Evolutionary conservation across 2,113 vertebrate genomes (phyloP).

Genomic region (Phyllopteryx taeniolatus): DNA sequence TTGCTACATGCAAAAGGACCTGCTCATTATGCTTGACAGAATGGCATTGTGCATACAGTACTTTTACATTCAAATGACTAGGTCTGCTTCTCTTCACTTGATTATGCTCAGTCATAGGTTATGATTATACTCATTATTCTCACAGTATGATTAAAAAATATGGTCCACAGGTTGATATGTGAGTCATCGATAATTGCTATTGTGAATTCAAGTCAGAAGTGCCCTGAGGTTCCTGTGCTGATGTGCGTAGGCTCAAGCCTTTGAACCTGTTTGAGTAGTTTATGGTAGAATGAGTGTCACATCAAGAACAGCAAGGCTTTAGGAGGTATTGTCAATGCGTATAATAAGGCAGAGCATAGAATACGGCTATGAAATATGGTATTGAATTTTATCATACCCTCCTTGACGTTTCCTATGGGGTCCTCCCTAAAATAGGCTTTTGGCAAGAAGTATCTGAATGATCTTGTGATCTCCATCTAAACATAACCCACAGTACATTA

Average conservation of each 20-base stretch:
- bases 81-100: background rate
- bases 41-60: background rate
- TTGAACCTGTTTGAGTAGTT: background rate
- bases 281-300: background rate
- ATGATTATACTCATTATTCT: constrained; percentile 12
- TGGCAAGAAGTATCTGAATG: no score
- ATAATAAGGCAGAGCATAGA: background rate
- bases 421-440: background rate
- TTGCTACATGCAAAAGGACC: background rate
- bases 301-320: background rate
- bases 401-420: background rate
- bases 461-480: no score
- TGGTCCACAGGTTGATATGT: background rate
- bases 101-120: background rate
- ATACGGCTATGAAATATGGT: background rate
- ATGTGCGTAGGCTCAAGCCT: background rate
- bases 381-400: background rate
- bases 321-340: background rate
- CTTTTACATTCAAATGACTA: background rate
- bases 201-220: constrained; percentile 1
- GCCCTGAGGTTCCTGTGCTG: background rate
- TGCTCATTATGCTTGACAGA: background rate
- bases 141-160: constrained; percentile 1
- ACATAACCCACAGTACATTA: no score
- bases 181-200: background rate